phyloP scores from a whole-genome alignment of 2,888 invertebrate genomes.

The Coleophora flavipennella region DNA sequence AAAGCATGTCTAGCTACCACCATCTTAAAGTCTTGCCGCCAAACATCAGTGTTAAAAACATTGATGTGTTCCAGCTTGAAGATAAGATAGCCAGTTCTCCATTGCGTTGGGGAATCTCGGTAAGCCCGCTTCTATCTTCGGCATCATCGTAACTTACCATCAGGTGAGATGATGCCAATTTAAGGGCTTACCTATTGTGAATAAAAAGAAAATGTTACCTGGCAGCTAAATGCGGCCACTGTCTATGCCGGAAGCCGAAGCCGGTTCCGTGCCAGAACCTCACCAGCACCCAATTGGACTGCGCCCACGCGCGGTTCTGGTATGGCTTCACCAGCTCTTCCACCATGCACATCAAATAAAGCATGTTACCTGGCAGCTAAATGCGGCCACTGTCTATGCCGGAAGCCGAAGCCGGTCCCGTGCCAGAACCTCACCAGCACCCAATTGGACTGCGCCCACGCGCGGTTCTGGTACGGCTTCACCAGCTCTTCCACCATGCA shows the following conservation, averaged over 20 bases:
- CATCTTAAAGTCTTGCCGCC: no score
- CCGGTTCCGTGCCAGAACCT: constrained; percentile 89
- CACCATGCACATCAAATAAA: no score
- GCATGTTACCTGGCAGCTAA: constrained; percentile 62
- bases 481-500: constrained; percentile 79
- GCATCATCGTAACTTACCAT: no score
- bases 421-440: constrained; percentile 88
- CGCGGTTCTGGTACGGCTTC: constrained; percentile 85
- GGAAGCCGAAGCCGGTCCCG: constrained; percentile 85
- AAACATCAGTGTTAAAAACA: no score
- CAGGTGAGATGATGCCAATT: no score
- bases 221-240: constrained; percentile 67
- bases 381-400: constrained; percentile 71
- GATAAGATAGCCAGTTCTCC: no score
- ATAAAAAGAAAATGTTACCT: constrained; percentile 44
- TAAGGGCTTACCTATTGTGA: no score
- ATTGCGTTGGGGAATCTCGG: no score
- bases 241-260: constrained; percentile 80
- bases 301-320: constrained; percentile 87
- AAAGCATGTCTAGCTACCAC: no score
- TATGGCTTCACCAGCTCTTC: constrained; percentile 82
- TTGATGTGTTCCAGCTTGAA: no score
- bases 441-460: constrained; percentile 91
- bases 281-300: constrained; percentile 88
- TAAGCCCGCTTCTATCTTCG: no score